Evolutionary conservation across 2,888 invertebrate genomes (phyloP), one percentile per base, ranked within the genome.

Genomic region (Saturnia pavonia): DNA sequence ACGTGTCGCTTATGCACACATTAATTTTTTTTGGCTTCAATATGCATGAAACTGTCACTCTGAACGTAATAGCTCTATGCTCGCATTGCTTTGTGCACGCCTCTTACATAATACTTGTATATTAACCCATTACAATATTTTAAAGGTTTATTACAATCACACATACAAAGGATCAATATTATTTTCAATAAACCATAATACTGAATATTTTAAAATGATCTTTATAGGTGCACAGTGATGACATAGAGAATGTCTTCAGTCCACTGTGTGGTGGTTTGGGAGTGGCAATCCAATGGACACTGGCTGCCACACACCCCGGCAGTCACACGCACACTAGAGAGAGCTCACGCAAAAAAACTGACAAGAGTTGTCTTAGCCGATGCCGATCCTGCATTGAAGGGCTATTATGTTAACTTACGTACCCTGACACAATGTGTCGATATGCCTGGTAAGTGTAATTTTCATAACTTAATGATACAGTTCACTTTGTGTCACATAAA

Each of bases 231-330:
- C 16, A 43, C 14, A 51, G 67, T 12, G 48, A 75, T 74, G 76
- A 65, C 70, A 72, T 77, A 75, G 71, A 77, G 51, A 67, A 95
- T 95, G 95, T 94, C 95, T 70, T 88, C 92, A 19, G 95, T 95
- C 72, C 96, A 96, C 89, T 96, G 96, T 74, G 96, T 97, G 74
- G 97, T 97, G 79, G 97, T 97, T 77, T 97, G 97, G 97, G 97
- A 97, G 93, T 97, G 96, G 95, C 89, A 89, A 77, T 95, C 96
- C 86, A 96, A 95, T 73, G 94, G 96, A 68, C 95, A 95, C 81
- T 98, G 98, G 97, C 93, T 97, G 85, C 97, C 98, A 0, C 98
- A 98, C 88, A 96, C 96, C 69, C 97, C 98, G 0, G 97, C 96
- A 8, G 97, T 98, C 8, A 96, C 97, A 0, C 97, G 98, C 82